Evolutionary conservation across 2,113 vertebrate genomes (phyloP).

Genomic region (Antigone vipio): DNA sequence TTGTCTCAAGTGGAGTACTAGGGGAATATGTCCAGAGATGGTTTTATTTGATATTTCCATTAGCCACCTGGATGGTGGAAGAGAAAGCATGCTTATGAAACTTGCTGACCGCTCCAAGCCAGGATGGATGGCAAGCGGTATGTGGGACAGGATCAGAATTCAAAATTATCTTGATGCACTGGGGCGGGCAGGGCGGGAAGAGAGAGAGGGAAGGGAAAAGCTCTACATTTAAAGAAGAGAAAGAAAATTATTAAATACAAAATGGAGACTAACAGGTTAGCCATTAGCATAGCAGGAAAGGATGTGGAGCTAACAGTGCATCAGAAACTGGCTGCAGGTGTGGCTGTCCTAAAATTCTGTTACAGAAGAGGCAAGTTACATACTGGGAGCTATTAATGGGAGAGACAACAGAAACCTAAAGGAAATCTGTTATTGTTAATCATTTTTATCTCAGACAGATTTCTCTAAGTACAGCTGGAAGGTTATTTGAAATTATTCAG

Average conservation of each 20-base stretch:
- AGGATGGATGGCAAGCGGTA: neutral
- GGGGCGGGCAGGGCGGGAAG: neutral
- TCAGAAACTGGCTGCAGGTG: neutral
- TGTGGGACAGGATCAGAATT: neutral
- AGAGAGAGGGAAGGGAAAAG: neutral
- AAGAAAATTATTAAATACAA: neutral
- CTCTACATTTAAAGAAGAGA: neutral
- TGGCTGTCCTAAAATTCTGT: neutral
- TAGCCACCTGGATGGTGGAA: constrained; percentile 7
- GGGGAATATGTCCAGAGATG: neutral
- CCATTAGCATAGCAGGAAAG: neutral
- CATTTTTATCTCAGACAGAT: neutral
- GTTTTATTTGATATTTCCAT: neutral
- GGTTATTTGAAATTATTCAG: neutral
- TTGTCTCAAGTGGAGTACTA: neutral
- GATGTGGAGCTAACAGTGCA: neutral
- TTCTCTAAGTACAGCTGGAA: neutral
- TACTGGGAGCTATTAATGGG: neutral
- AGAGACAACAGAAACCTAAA: neutral
- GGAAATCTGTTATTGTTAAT: neutral
- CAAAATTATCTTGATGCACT: neutral
- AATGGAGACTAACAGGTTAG: neutral
- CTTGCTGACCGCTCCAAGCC: neutral
- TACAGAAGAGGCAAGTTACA: neutral
- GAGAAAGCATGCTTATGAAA: neutral